Conservation (phyloP, 2,797 vertebrate genomes). For the Hydrolagus colliei region DNA sequence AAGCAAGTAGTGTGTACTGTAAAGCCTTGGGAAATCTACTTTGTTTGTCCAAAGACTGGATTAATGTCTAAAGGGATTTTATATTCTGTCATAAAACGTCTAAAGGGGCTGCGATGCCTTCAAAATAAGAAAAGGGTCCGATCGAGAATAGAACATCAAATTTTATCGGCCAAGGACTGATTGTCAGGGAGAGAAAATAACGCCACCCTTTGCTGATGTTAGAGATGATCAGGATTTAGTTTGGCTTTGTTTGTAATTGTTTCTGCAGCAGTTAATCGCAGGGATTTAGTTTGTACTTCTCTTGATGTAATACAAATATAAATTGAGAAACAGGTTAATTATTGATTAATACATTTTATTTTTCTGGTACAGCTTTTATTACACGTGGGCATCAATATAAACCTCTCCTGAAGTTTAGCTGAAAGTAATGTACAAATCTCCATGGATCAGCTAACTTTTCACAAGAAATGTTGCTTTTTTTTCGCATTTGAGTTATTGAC, state of each 20-base stretch:
- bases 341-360: neutral
- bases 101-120: conserved; percentile 16
- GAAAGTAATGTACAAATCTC: neutral
- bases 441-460: too few relatives aligned
- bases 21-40: conserved; percentile 13
- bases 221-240: conserved; percentile 7
- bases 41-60: conserved; percentile 7
- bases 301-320: neutral
- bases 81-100: too few relatives aligned
- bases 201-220: conserved; percentile 4
- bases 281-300: neutral
- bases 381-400: neutral
- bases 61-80: conserved; percentile 18
- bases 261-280: neutral
- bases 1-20: neutral
- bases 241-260: neutral
- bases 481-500: too few relatives aligned
- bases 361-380: neutral
- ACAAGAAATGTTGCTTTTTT: too few relatives aligned
- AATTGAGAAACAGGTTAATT: neutral
- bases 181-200: neutral
- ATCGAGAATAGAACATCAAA: conserved; percentile 13
- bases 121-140: conserved; percentile 19
- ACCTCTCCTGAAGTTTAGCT: neutral
- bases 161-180: conserved; percentile 21